Base-by-base conservation (phyloP, 1,140 invertebrate species). In the Brachionus sp. region DNA sequence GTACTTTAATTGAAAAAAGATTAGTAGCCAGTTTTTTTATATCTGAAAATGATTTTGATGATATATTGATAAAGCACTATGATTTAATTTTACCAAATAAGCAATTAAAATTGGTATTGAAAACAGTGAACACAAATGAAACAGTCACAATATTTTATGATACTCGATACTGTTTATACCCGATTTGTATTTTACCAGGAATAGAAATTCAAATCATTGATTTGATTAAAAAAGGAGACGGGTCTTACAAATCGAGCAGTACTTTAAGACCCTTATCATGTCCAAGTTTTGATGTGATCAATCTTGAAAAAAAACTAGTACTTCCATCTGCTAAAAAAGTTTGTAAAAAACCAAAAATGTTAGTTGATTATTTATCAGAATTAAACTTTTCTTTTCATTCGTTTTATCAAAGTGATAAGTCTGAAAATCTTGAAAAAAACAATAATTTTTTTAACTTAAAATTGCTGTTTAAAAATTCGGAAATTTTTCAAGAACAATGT, bases 41-140 rank as follows among this genome's bases (percentile, higher is more conserved):
- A 12, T 2, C 50, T 13, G 77, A 62, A 29, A 62, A 44, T 42
- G 77, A 80, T n/a, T 19, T 66, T 23, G 50, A 80, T 35, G 50
- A 57, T 19, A 12, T 35, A 10, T 25, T 80, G 19, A 29, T 16
- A 1, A 37, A 62, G 7, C 77, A 80, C 25, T 80, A 42, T 80
- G 77, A 80, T 42, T 42, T 80, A 44, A 57, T 80, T 2, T 25
- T 80, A 44, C 77, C 77, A 37, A 80, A 80, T 80, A 57, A 66
- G 10, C 13, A 57, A 39, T 62, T 80, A 3, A 80, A 80, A 80
- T 39, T 80, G 12, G 33, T 35, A 3, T 5, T 80, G 13, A 57
- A 25, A 39, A 57, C 42, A 33, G 2, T 16, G 2, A 19, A 66
- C 13, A 16, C 33, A 13, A 78, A 29, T 62, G 77, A 80, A 35